Percentiles rank a stretch among this genome's conserved stretches.
Conservation (phyloP, 2,888 invertebrate genomes). For the Margaritifera margaritifera region DNA sequence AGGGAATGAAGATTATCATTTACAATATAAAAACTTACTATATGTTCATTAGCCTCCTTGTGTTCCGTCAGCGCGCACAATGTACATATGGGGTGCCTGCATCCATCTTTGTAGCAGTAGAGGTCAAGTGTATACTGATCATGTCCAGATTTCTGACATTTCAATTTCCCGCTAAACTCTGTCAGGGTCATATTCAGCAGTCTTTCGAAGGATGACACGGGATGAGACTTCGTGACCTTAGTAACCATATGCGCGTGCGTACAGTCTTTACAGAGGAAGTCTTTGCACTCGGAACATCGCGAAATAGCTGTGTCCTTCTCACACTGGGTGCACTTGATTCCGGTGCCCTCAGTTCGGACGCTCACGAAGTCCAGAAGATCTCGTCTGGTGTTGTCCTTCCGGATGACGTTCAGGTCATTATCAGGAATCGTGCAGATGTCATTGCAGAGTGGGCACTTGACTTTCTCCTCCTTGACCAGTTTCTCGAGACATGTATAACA, state of each 20-base stretch:
- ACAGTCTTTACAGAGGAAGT: conserved; percentile 21
- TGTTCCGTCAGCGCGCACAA: conserved; percentile 12
- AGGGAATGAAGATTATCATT: no score
- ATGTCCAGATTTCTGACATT: conserved; percentile 18
- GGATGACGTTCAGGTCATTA: background rate
- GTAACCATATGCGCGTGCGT: conserved; percentile 18
- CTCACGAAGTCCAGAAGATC: conserved; percentile 4
- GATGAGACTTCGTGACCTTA: conserved; percentile 20
- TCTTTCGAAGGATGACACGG: conserved; percentile 11
- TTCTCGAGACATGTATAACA: background rate
- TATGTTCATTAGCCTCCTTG: background rate
- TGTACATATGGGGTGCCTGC: conserved; percentile 18
- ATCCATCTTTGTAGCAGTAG: conserved; percentile 8
- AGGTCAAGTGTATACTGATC: conserved; percentile 15
- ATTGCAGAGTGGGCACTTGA: background rate
- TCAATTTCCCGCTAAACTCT: conserved; percentile 15
- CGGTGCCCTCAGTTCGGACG: background rate
- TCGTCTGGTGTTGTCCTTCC: conserved; percentile 4
- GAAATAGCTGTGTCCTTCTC: conserved; percentile 1
- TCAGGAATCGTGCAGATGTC: no score
- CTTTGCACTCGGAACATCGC: conserved; percentile 24
- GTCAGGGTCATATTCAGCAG: conserved; percentile 11
- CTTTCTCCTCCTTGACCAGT: background rate
- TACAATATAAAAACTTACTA: no score
- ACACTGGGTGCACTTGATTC: background rate